Evolutionary conservation across 2,797 vertebrate genomes (phyloP), one percentile per base, ranked within the genome.

Genomic region (Tachyglossus aculeatus): DNA sequence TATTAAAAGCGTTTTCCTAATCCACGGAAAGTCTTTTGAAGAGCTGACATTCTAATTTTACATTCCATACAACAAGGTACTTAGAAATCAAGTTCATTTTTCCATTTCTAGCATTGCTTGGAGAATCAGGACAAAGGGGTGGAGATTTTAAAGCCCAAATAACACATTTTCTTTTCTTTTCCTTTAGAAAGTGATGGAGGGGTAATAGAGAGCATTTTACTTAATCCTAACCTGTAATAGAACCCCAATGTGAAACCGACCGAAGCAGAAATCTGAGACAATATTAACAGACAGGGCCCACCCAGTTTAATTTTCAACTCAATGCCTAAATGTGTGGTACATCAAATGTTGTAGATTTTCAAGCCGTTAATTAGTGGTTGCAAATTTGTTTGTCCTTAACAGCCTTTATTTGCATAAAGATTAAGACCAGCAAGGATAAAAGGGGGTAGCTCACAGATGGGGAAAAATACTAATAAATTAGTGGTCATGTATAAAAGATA

Each of bases 81-180:
- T 76, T 66, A 54, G 62, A 71, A 74, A 65, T 53, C 74, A 66
- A 66, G 44, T 54, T 57, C 52, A 25, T 36, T 45, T 62, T 74
- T 77, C 71, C 43, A 62, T 14, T 69, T 52, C 66, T 57, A 67
- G 59, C 51, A 65, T 80, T 79, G 78, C 78, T 83, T 76, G 60
- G 85, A 87, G 83, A 77, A 31, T 53, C 70, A 71, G 61, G 79
- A 78, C 78, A 85, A 84, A 79, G 86, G 88, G 89, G 87, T 87
- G 86, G 43, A 84, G 74, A 81, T 74, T 85, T 61, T 67, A 81
- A 85, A 88, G 81, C 78, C 75, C 64, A 64, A 65, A 50, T 77
- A 67, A n/a, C 71, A 37, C n/a, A n/a, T n/a, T n/a, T n/a, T n/a
- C n/a, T n/a, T 82, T 88, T 87, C 74, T 74, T 65, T 71, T 86